Conservation (phyloP, 2,797 vertebrate species). For the Capromys pilorides region DNA sequence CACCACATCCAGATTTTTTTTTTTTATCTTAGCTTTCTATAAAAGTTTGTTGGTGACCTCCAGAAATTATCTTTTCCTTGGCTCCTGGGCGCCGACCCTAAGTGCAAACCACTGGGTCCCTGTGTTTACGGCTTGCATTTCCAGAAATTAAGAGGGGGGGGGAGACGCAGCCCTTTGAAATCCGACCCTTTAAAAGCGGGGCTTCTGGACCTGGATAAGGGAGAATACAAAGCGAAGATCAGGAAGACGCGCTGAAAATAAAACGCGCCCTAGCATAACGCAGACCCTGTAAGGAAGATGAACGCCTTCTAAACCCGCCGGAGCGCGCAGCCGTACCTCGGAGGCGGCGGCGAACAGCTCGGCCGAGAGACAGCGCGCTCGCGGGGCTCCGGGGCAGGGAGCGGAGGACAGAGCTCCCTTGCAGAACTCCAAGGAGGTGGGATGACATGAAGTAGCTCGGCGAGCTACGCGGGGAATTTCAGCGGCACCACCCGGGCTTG, state of each 20-base stretch:
- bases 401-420: constrained; percentile 71
- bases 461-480: constrained; percentile 82
- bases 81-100: neutral
- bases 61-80: neutral
- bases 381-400: constrained; percentile 49
- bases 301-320: constrained; percentile 74
- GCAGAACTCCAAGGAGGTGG: constrained; percentile 70
- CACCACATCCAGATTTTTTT: too few relatives aligned
- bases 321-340: constrained; percentile 76
- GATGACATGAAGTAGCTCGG: constrained; percentile 64
- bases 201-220: constrained; percentile 70
- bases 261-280: constrained; percentile 65
- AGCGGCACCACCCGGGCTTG: constrained; percentile 32
- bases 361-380: constrained; percentile 69
- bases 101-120: neutral
- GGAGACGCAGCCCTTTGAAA: constrained; percentile 62
- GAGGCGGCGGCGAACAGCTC: constrained; percentile 68
- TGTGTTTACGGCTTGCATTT: neutral
- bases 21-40: too few relatives aligned
- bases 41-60: neutral
- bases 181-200: constrained; percentile 49
- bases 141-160: constrained; percentile 4
- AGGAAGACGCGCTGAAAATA: constrained; percentile 71
- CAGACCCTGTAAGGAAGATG: constrained; percentile 63
- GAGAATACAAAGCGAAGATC: constrained; percentile 75